A percentile compares a stretch with the other conserved stretches of the same genome.
Evolutionary conservation across 2,797 vertebrate genomes (phyloP).

Genomic region (Coluber constrictor): DNA sequence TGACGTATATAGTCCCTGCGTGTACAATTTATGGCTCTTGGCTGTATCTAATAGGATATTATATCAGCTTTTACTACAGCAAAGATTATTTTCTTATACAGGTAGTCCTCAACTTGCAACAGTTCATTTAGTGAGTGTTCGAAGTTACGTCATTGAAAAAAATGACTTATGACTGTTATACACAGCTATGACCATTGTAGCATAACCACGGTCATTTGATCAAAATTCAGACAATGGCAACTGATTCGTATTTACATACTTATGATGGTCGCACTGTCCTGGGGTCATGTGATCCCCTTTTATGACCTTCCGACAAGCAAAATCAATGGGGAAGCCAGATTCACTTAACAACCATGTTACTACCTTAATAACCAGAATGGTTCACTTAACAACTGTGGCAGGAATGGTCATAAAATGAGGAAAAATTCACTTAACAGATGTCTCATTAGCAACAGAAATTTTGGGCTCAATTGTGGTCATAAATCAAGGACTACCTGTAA

Average conservation of each 20-base stretch:
- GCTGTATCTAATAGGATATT: slow-evolving; percentile 40
- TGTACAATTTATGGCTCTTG: slow-evolving; percentile 37
- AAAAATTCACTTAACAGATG: too few relatives aligned
- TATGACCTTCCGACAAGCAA: background rate
- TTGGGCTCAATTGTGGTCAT: background rate
- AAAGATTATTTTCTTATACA: background rate
- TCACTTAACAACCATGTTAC: background rate
- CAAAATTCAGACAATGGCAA: background rate
- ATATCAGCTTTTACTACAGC: background rate
- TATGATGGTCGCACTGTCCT: background rate
- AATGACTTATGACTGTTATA: background rate
- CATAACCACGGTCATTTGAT: background rate
- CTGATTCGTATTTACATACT: background rate
- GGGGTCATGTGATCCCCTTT: too few relatives aligned
- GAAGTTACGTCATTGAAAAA: background rate
- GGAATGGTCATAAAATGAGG: too few relatives aligned
- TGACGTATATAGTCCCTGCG: slow-evolving; percentile 39
- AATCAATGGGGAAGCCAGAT: too few relatives aligned
- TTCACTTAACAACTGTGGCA: too few relatives aligned
- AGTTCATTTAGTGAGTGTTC: background rate
- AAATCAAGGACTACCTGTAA: background rate
- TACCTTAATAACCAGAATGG: too few relatives aligned
- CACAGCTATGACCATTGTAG: background rate
- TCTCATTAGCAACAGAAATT: background rate
- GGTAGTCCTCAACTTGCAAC: background rate